These are phyloP conservation scores for Scophthalmus maximus DNA, from an alignment of 2,113 vertebrate species.

Conservation along the genomic window DNA sequence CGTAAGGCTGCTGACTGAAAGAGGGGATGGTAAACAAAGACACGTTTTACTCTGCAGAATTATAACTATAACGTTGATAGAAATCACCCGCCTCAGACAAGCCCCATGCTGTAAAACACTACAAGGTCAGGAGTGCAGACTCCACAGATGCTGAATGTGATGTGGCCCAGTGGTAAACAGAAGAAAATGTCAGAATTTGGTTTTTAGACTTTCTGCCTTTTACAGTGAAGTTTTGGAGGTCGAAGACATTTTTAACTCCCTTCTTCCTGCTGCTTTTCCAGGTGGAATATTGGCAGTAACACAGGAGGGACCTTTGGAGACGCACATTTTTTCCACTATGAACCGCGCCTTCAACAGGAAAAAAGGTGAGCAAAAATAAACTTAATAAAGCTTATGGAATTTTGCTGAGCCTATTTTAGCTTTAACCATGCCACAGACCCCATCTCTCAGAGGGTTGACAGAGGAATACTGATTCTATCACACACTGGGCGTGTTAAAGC, in stretches of 20 bases:
- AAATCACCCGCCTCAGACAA: constrained; percentile 2
- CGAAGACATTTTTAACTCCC: constrained; percentile 23
- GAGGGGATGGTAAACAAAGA: constrained; percentile 16
- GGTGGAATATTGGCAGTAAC: constrained; percentile 75
- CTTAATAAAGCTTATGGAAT: neutral
- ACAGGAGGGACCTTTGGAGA: constrained; percentile 52
- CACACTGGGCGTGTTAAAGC: neutral
- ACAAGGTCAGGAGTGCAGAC: neutral
- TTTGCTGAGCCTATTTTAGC: neutral
- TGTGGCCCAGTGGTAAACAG: too few species aligned
- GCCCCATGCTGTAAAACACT: neutral
- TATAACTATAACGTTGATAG: neutral
- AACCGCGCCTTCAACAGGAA: constrained; percentile 94
- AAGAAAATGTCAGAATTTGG: constrained; percentile 10
- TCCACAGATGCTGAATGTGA: constrained; percentile 25
- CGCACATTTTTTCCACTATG: constrained; percentile 85
- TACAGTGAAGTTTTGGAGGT: constrained; percentile 25
- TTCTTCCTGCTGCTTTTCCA: constrained; percentile 58
- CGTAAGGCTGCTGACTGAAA: neutral
- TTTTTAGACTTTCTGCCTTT: constrained; percentile 16
- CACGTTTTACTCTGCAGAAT: neutral
- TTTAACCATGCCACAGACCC: neutral
- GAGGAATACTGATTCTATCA: neutral
- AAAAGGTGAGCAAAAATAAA: constrained; percentile 84
- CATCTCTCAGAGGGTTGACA: neutral